Evolutionary conservation across 1,140 invertebrate genomes (phyloP).

Genomic region (Luehdorfia chinensis): DNA sequence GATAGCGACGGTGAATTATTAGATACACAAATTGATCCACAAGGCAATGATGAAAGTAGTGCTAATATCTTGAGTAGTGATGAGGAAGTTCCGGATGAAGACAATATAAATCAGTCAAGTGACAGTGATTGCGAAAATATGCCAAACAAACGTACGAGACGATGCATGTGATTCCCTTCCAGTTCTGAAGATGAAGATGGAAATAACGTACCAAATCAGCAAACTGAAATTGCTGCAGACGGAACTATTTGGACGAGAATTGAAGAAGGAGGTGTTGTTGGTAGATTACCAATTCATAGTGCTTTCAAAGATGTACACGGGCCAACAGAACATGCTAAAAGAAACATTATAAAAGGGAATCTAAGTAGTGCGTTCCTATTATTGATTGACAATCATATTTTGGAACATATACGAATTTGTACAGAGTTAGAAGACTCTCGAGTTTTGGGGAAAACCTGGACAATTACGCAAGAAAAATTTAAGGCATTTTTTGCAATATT

Average conservation of each 20-base stretch:
- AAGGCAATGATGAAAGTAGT: constrained; percentile 1
- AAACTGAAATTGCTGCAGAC: constrained; percentile 12
- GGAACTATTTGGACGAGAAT: constrained; percentile 21
- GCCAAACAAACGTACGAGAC: constrained; percentile 10
- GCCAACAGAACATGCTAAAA: constrained; percentile 19
- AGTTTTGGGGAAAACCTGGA: constrained; percentile 5
- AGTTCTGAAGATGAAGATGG: constrained; percentile 11
- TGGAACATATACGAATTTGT: constrained; percentile 16
- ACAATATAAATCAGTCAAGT: constrained; percentile 11
- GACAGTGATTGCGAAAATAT: constrained; percentile 13
- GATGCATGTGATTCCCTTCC: constrained; percentile 12
- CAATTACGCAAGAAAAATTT: constrained; percentile 7
- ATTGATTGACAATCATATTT: constrained; percentile 15
- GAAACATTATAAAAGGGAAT: constrained; percentile 16
- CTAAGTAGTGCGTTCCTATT: too few species aligned
- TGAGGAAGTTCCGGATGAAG: neutral
- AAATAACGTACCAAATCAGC: constrained; percentile 13
- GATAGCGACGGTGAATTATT: constrained; percentile 1
- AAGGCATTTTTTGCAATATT: constrained; percentile 7
- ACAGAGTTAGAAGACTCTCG: constrained; percentile 2
- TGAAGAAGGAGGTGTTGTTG: constrained; percentile 16
- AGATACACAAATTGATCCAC: too few species aligned
- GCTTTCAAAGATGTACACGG: constrained; percentile 15
- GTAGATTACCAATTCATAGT: constrained; percentile 12
- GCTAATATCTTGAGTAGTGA: constrained; percentile 1